Evolutionary conservation across 2,797 vertebrate species (phyloP).

Genomic region (Mormyrus hasselquistii): DNA sequence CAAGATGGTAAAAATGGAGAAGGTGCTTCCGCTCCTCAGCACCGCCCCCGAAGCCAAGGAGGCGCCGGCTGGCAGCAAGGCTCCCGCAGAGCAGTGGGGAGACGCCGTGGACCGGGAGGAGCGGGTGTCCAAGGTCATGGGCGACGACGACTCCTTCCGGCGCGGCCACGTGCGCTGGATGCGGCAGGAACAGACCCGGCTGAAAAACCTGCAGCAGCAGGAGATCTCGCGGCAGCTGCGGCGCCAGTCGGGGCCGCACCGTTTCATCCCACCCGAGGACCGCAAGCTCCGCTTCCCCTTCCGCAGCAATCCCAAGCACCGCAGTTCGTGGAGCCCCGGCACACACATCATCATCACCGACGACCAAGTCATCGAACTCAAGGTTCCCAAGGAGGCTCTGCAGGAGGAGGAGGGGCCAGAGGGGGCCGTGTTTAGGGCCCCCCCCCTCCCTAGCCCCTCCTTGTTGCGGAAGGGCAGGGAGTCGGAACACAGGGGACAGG

Average conservation of each 20-base stretch:
- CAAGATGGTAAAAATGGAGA: slow-evolving; percentile 99
- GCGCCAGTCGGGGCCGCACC: slow-evolving; percentile 79
- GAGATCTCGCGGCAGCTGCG: slow-evolving; percentile 93
- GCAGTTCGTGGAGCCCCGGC: slow-evolving; percentile 95
- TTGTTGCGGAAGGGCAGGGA: slow-evolving; percentile 59
- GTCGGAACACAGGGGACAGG: slow-evolving; percentile 64
- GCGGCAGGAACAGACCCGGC: slow-evolving; percentile 86
- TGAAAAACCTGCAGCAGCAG: slow-evolving; percentile 92
- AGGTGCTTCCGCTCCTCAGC: slow-evolving; percentile 86
- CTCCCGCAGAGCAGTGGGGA: slow-evolving; percentile 45
- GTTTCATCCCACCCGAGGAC: slow-evolving; percentile 95
- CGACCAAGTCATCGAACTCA: slow-evolving; percentile 85
- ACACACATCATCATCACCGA: slow-evolving; percentile 97
- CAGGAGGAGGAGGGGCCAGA: slow-evolving; percentile 55
- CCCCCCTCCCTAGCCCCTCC: slow-evolving; percentile 46
- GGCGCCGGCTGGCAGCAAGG: slow-evolving; percentile 20
- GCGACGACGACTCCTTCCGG: slow-evolving; percentile 71
- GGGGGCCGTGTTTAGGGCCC: slow-evolving; percentile 55
- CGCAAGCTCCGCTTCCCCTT: slow-evolving; percentile 98
- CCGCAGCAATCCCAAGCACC: slow-evolving; percentile 91
- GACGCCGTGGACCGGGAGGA: slow-evolving; percentile 59
- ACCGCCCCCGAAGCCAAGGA: slow-evolving; percentile 54
- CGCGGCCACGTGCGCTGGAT: slow-evolving; percentile 84
- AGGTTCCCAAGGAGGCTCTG: slow-evolving; percentile 84
- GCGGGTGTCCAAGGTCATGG: slow-evolving; percentile 59